These are phyloP conservation scores for Datnioides undecimradiatus DNA, from an alignment of 2,113 vertebrate species.

Conservation along the genomic window DNA sequence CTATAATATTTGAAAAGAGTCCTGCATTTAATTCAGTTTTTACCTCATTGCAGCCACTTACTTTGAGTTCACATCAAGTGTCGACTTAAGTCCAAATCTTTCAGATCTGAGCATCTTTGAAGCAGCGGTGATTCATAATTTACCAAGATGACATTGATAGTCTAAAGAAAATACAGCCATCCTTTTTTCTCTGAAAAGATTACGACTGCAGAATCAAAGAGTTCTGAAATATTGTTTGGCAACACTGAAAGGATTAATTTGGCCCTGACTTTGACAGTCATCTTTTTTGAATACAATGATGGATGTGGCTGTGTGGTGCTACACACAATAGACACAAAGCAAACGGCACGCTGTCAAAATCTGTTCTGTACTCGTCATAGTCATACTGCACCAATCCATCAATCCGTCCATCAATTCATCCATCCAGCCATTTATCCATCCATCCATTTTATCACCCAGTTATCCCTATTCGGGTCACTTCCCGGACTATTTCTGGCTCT, in stretches of 20 bases:
- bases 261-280: slow-evolving; percentile 26
- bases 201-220: slow-evolving; percentile 46
- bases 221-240: slow-evolving; percentile 51
- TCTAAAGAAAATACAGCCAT: neutral
- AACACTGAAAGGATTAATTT: slow-evolving; percentile 49
- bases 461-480: slow-evolving; percentile 1
- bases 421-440: neutral
- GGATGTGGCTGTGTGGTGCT: slow-evolving; percentile 7
- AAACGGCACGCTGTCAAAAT: slow-evolving; percentile 27
- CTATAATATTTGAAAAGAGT: neutral
- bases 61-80: slow-evolving; percentile 11
- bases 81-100: slow-evolving; percentile 29
- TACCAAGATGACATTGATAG: slow-evolving; percentile 23
- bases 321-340: slow-evolving; percentile 1
- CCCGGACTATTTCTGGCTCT: neutral
- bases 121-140: slow-evolving; percentile 60
- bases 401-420: slow-evolving; percentile 1
- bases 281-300: slow-evolving; percentile 15
- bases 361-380: neutral
- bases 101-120: slow-evolving; percentile 41
- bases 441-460: slow-evolving; percentile 13
- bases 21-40: neutral
- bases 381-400: slow-evolving; percentile 5
- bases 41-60: neutral
- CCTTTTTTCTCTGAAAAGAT: neutral